Evolutionary conservation across 2,113 vertebrate genomes (phyloP).

Genomic region (Murina feae): DNA sequence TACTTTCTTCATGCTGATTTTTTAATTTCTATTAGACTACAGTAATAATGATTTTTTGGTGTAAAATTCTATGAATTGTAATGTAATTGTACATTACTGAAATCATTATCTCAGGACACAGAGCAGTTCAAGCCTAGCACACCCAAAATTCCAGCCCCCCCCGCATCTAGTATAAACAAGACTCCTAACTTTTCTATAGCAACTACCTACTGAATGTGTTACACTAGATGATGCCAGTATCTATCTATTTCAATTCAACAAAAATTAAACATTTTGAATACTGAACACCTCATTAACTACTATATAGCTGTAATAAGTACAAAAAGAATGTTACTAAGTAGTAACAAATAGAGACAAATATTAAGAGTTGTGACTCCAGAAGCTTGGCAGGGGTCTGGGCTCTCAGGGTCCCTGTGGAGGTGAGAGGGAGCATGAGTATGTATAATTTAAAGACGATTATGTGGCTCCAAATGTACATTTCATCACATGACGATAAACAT

Average conservation of each 20-base stretch:
- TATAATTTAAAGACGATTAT: background rate
- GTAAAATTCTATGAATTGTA: background rate
- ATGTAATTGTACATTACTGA: background rate
- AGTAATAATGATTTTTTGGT: background rate
- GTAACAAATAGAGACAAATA: background rate
- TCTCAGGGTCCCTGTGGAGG: background rate
- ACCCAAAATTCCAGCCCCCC: background rate
- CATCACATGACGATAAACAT: background rate
- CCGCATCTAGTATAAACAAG: background rate
- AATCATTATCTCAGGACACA: background rate
- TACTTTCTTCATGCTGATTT: background rate
- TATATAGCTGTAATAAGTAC: background rate
- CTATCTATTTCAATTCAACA: background rate
- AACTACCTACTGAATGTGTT: background rate
- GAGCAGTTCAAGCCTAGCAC: background rate
- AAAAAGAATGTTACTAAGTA: background rate
- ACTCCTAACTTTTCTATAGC: background rate
- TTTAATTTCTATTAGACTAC: background rate
- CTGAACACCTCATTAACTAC: background rate
- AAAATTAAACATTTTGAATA: background rate
- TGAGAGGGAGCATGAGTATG: background rate
- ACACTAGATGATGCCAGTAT: background rate
- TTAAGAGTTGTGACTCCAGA: background rate
- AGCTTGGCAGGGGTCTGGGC: background rate
- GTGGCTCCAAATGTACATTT: background rate